Percentiles rank a stretch among this genome's conserved stretches.
Conservation (phyloP, 2,797 vertebrate genomes). For the Pseudomugil tenellus region DNA sequence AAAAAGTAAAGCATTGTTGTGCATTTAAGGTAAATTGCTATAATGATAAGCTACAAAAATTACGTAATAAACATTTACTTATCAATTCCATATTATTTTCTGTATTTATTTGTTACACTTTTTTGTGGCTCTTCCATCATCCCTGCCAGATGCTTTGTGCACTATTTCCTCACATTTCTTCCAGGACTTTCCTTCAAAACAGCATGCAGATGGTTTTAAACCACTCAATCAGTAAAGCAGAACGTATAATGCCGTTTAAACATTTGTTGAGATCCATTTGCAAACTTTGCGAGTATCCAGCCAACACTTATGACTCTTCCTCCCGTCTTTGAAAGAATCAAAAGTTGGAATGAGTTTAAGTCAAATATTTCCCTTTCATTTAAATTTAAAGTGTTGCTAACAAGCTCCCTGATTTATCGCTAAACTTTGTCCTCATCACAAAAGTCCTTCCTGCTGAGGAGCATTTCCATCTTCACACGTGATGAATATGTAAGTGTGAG, state of each 20-base stretch:
- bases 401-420: background rate
- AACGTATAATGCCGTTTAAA: background rate
- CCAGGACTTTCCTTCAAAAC: too few relatives aligned
- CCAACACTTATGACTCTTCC: background rate
- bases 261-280: background rate
- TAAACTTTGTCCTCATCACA: constrained; percentile 31
- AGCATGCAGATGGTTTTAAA: too few relatives aligned
- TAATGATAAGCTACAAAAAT: too few relatives aligned
- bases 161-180: too few relatives aligned
- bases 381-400: background rate
- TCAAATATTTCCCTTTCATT: background rate
- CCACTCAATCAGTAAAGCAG: too few relatives aligned
- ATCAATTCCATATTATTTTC: too few relatives aligned
- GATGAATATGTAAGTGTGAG: constrained; percentile 47
- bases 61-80: too few relatives aligned
- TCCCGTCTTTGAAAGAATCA: background rate
- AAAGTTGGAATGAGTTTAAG: background rate
- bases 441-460: constrained; percentile 16
- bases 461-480: constrained; percentile 18
- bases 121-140: too few relatives aligned
- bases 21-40: too few relatives aligned
- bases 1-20: background rate
- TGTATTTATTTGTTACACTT: too few relatives aligned
- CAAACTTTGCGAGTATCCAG: background rate
- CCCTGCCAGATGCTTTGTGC: too few relatives aligned